Evolutionary conservation across 2,113 vertebrate genomes (phyloP).

Genomic region (Pachyramphus minor): DNA sequence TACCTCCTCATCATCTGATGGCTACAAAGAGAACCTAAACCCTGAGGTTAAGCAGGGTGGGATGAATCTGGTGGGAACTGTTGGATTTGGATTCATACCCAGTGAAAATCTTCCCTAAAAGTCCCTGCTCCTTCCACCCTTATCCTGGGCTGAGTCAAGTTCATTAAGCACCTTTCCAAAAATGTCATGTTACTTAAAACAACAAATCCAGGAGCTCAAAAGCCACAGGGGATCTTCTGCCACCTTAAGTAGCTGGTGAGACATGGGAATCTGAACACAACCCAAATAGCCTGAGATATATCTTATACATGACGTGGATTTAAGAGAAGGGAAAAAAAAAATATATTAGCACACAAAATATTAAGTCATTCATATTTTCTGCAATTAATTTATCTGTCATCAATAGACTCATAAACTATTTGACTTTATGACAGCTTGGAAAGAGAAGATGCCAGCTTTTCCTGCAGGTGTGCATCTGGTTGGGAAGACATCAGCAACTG

Average conservation of each 20-base stretch:
- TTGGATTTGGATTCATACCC: background rate
- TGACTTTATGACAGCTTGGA: slow-evolving; percentile 71
- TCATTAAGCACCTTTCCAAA: background rate
- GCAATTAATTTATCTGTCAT: slow-evolving; percentile 82
- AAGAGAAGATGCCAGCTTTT: slow-evolving; percentile 66
- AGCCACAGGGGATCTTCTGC: background rate
- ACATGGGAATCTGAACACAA: slow-evolving; percentile 8
- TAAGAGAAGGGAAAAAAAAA: background rate
- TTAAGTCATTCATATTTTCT: slow-evolving; percentile 77
- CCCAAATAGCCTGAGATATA: slow-evolving; percentile 59
- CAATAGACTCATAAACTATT: slow-evolving; percentile 73
- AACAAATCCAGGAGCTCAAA: background rate
- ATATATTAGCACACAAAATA: slow-evolving; percentile 75
- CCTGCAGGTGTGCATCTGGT: slow-evolving; percentile 77
- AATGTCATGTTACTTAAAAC: background rate
- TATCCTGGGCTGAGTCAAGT: background rate
- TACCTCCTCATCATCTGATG: background rate
- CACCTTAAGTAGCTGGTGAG: background rate
- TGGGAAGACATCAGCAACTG: slow-evolving; percentile 48
- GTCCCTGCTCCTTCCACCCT: background rate
- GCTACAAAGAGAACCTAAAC: background rate
- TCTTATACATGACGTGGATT: slow-evolving; percentile 49
- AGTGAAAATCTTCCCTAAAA: background rate
- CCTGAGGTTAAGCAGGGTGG: background rate
- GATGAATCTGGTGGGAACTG: background rate